Evolutionary conservation across 2,797 vertebrate genomes (phyloP).

Genomic region (Steatocranus sp.): DNA sequence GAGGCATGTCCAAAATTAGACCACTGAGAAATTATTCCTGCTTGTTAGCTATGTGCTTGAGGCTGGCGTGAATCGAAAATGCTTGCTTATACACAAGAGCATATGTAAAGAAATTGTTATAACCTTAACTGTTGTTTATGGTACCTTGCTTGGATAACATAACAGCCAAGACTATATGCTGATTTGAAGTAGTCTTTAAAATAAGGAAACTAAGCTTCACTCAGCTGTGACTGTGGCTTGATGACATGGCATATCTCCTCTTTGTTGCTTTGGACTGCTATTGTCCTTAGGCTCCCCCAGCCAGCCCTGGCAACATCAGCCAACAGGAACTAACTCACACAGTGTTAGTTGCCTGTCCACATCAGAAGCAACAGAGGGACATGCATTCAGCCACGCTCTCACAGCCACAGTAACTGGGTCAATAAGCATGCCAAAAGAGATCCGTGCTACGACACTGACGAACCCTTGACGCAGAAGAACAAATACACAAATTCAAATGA

Average conservation of each 20-base stretch:
- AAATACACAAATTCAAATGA: conserved; percentile 9
- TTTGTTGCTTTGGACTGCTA: neutral
- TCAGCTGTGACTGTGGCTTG: conserved; percentile 24
- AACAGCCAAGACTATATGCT: neutral
- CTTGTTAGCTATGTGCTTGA: conserved; percentile 8
- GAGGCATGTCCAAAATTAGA: conserved; percentile 25
- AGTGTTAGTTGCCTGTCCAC: conserved; percentile 27
- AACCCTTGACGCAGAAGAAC: conserved; percentile 2
- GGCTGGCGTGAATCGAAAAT: neutral
- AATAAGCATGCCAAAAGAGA: conserved; percentile 20
- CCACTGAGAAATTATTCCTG: neutral
- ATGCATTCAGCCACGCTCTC: conserved; percentile 8
- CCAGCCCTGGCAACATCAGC: conserved; percentile 4
- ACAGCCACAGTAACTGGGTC: conserved; percentile 38
- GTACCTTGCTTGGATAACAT: neutral
- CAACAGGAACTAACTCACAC: conserved; percentile 16
- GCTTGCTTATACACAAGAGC: neutral
- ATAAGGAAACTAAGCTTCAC: neutral
- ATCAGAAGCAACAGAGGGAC: conserved; percentile 16
- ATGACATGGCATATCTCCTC: conserved; percentile 21
- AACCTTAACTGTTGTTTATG: neutral
- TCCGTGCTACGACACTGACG: neutral
- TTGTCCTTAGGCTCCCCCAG: conserved; percentile 30
- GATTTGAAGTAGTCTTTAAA: neutral
- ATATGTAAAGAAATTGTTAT: neutral